phyloP scores from a whole-genome alignment of 2,113 vertebrate genomes.

The Ceyx melanurus region DNA sequence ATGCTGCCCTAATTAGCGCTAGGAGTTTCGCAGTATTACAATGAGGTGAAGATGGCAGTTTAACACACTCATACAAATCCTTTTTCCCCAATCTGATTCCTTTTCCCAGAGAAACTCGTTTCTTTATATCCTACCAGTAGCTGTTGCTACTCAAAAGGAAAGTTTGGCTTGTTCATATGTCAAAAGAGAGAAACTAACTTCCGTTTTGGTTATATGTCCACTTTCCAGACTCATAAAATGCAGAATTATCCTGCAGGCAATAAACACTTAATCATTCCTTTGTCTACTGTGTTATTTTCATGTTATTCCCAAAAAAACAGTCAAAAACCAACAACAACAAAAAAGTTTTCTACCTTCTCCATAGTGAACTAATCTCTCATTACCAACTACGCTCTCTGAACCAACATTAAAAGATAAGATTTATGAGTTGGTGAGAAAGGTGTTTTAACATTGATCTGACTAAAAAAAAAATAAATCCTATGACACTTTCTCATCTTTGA shows the following conservation, averaged over 20 bases:
- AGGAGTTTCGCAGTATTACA: not conserved
- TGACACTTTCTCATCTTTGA: conserved; percentile 34
- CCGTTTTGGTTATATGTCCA: not conserved
- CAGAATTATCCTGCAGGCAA: conserved; percentile 52
- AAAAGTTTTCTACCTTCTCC: conserved; percentile 19
- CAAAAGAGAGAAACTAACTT: conserved; percentile 10
- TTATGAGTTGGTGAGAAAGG: conserved; percentile 46
- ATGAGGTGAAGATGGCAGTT: not conserved
- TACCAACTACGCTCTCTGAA: conserved; percentile 43
- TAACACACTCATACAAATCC: not conserved
- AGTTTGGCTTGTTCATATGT: not conserved
- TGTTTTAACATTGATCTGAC: conserved; percentile 39
- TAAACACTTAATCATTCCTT: conserved; percentile 64
- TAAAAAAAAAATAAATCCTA: conserved; percentile 36
- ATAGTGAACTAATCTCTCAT: conserved; percentile 11
- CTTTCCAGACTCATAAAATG: conserved; percentile 31
- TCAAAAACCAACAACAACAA: not conserved
- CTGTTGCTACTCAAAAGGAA: not conserved
- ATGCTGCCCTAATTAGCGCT: not conserved
- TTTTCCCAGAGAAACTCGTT: not conserved
- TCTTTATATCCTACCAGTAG: not conserved
- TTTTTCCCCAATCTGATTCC: not conserved
- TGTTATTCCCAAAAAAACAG: conserved; percentile 3
- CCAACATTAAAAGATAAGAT: conserved; percentile 49
- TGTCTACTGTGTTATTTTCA: conserved; percentile 49